These are phyloP conservation scores for Dasypogon diadema DNA, from an alignment of 2,888 invertebrate species.

Conservation along the genomic window DNA sequence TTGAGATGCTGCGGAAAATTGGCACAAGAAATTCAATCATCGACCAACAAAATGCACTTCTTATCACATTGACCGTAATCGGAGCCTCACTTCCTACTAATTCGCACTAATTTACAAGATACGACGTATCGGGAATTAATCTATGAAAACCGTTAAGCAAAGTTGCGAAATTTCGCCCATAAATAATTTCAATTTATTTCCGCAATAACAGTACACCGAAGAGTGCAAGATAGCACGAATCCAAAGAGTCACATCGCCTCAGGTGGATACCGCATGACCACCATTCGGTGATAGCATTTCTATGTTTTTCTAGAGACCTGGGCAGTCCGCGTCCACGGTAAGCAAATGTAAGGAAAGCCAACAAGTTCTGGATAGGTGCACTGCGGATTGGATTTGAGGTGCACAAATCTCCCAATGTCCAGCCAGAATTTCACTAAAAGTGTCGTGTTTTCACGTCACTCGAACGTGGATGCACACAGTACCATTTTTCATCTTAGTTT, in stretches of 20 bases:
- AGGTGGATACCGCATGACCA: conserved; percentile 19
- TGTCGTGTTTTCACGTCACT: background rate
- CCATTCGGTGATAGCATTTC: conserved; percentile 21
- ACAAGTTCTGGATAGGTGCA: conserved; percentile 10
- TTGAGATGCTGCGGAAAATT: background rate
- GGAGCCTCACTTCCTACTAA: conserved; percentile 39
- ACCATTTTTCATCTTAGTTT: background rate
- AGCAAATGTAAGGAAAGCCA: background rate
- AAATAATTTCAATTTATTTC: conserved; percentile 56
- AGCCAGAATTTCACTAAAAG: background rate
- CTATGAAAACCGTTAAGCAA: conserved; percentile 38
- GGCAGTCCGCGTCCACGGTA: background rate
- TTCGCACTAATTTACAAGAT: conserved; percentile 46
- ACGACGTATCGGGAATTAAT: conserved; percentile 43
- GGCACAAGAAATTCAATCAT: conserved; percentile 44
- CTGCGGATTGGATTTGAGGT: background rate
- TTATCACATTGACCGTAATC: conserved; percentile 44
- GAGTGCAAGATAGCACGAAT: conserved; percentile 20
- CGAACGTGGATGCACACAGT: background rate
- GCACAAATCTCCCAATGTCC: background rate
- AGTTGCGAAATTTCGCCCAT: conserved; percentile 51
- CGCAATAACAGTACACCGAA: conserved; percentile 54
- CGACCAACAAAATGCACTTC: conserved; percentile 21
- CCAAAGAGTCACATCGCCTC: conserved; percentile 1
- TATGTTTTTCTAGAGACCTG: background rate